Evolutionary conservation across 2,888 invertebrate genomes (phyloP).

Genomic region (Callimorpha dominula): DNA sequence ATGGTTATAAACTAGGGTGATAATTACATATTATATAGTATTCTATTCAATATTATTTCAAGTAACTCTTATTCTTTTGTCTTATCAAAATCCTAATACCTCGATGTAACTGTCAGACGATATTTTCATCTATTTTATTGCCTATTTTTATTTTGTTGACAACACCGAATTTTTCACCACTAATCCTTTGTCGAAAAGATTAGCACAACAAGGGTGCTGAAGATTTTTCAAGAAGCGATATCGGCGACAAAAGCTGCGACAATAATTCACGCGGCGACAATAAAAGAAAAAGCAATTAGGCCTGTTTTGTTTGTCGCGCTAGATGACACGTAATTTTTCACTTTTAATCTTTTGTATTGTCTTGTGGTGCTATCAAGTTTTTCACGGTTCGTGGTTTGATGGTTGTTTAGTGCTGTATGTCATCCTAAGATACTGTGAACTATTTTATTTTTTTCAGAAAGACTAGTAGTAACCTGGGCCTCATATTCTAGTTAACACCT

Average conservation of each 20-base stretch:
- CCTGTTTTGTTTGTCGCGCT: constrained; percentile 68
- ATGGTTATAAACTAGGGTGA: no score
- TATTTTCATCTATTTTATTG: constrained; percentile 33
- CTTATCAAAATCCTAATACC: constrained; percentile 14
- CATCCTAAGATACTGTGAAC: background rate
- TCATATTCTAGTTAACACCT: no score
- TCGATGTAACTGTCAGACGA: constrained; percentile 29
- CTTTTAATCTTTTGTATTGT: constrained; percentile 66
- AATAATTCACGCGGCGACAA: constrained; percentile 50
- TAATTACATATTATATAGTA: no score
- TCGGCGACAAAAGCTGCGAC: constrained; percentile 57
- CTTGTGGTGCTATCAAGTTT: constrained; percentile 50
- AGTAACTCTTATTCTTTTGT: background rate
- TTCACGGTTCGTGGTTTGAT: constrained; percentile 52
- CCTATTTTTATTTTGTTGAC: constrained; percentile 68
- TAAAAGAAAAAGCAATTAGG: constrained; percentile 71
- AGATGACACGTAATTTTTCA: constrained; percentile 64
- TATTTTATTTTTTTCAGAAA: no score
- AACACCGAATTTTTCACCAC: constrained; percentile 55
- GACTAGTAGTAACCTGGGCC: no score
- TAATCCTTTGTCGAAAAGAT: constrained; percentile 68
- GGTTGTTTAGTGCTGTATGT: constrained; percentile 19
- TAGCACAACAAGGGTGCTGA: constrained; percentile 58
- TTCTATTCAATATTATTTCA: no score
- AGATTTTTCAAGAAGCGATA: constrained; percentile 68